Percentiles rank a stretch among this genome's conserved stretches.
phyloP scores from a whole-genome alignment of 2,113 vertebrate genomes.

The human (Homo sapiens) region GRCh38 chr18:59614501-59615000 shows the following conservation, averaged over 20 bases:
- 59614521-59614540: background rate
- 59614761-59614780: background rate
- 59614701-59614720: background rate
- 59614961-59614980: background rate
- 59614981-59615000: fast-evolving
- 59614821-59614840: background rate
- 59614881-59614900: background rate
- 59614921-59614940: fast-evolving
- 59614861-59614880: background rate
- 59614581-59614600: background rate
- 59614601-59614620: background rate
- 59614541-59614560: background rate
- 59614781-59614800: background rate
- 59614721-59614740: background rate
- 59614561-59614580: background rate
- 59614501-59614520: background rate
- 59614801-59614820: background rate
- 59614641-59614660: background rate
- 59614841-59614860: background rate
- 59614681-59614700: background rate
- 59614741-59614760: background rate
- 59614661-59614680: background rate
- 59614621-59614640: background rate
- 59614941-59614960: background rate
- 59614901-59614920: background rate